A percentile compares a stretch with the other conserved stretches of the same genome.
Conservation (phyloP, 2,113 vertebrate species). For the Petroica traversi region DNA sequence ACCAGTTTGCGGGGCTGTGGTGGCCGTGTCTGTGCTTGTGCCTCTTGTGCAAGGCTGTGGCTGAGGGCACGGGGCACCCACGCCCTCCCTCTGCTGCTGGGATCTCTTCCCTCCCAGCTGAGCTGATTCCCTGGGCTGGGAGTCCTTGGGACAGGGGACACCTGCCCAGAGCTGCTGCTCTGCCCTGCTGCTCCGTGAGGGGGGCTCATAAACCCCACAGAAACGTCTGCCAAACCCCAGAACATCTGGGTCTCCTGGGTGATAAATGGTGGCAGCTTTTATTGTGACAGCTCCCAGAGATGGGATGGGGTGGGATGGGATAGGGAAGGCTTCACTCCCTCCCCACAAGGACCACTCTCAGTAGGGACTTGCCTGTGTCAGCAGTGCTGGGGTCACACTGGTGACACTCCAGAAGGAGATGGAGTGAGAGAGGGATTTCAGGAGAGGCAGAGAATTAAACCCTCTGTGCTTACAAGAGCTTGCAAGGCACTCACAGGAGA, state of each 20-base stretch:
- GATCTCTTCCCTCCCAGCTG: accelerated
- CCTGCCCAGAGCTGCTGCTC: not conserved
- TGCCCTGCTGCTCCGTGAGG: accelerated
- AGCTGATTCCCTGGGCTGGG: not conserved
- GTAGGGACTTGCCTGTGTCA: accelerated
- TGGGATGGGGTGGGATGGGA: accelerated
- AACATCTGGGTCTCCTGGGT: accelerated
- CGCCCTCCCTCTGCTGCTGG: not conserved
- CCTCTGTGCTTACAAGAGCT: not conserved
- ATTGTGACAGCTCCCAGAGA: not conserved
- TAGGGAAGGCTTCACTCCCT: not conserved
- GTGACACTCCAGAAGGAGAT: accelerated
- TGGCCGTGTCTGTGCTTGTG: not conserved
- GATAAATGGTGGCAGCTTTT: accelerated
- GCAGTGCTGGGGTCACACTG: accelerated
- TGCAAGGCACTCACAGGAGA: not conserved
- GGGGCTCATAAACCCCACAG: not conserved
- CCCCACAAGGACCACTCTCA: accelerated
- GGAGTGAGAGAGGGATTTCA: not conserved
- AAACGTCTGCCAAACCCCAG: accelerated
- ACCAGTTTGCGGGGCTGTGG: not conserved
- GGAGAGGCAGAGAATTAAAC: not conserved
- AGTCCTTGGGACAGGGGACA: accelerated
- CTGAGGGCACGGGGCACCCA: not conserved
- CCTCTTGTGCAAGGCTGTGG: not conserved